Evolutionary conservation across 1,140 invertebrate species (phyloP).

Genomic region (Nylanderia fulva): DNA sequence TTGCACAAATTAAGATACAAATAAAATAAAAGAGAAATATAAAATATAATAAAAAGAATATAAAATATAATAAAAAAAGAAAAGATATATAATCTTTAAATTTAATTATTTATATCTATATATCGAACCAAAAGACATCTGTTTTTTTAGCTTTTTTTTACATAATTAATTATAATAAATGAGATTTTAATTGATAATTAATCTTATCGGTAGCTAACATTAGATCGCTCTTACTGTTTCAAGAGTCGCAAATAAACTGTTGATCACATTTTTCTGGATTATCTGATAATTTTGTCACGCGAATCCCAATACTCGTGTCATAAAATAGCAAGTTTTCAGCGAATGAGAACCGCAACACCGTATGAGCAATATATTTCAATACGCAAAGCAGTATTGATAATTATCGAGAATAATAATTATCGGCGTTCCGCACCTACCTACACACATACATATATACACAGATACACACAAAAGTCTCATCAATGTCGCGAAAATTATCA

Average conservation of each 20-base stretch:
- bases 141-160: background rate
- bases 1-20: background rate
- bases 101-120: background rate
- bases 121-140: conserved; percentile 12
- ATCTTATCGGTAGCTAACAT: conserved; percentile 6
- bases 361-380: background rate
- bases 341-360: background rate
- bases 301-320: background rate
- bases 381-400: background rate
- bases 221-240: conserved; percentile 27
- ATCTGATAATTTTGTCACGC: conserved; percentile 8
- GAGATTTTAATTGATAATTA: conserved; percentile 31
- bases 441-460: too few relatives aligned
- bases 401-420: background rate
- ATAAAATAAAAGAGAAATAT: background rate
- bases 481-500: conserved; percentile 8
- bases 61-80: too few relatives aligned
- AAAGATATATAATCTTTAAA: background rate
- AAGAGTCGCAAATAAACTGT: background rate
- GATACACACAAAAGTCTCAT: background rate
- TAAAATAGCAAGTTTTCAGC: background rate
- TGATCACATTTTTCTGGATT: conserved; percentile 10
- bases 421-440: background rate
- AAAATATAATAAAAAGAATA: too few relatives aligned
- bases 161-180: conserved; percentile 36